phyloP scores from a whole-genome alignment of 2,113 vertebrate genomes.

The Phaethon lepturus region DNA sequence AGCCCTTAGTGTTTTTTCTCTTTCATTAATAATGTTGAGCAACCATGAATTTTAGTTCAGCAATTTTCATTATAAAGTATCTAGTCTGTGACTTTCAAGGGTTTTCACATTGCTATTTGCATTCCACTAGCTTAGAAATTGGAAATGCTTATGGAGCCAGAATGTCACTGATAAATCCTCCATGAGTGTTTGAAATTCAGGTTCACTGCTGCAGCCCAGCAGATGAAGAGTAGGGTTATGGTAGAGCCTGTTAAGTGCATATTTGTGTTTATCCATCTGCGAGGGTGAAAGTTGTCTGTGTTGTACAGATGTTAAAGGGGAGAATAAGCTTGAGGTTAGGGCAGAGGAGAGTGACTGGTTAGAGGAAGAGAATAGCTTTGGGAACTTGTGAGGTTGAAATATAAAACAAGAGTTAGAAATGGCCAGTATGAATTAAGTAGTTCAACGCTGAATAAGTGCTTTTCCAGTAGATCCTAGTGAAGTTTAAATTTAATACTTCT shows the following conservation, averaged over 20 bases:
- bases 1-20: neutral
- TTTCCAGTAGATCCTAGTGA: neutral
- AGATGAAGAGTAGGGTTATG: neutral
- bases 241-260: accelerated
- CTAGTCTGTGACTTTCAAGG: neutral
- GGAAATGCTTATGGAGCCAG: neutral
- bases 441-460: neutral
- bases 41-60: neutral
- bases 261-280: neutral
- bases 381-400: neutral
- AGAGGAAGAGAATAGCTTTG: neutral
- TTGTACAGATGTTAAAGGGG: neutral
- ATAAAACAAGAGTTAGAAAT: neutral
- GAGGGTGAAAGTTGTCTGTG: neutral
- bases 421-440: accelerated
- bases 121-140: neutral
- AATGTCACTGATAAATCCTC: neutral
- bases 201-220: neutral
- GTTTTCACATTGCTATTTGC: neutral
- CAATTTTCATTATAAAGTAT: neutral
- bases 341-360: neutral
- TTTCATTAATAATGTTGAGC: neutral
- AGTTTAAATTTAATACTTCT: neutral
- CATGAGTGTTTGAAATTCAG: neutral
- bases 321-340: neutral